Percentiles rank a stretch among this genome's conserved stretches.
These are phyloP conservation scores for Pterocles gutturalis DNA, from an alignment of 2,113 vertebrate species.

Conservation along the genomic window DNA sequence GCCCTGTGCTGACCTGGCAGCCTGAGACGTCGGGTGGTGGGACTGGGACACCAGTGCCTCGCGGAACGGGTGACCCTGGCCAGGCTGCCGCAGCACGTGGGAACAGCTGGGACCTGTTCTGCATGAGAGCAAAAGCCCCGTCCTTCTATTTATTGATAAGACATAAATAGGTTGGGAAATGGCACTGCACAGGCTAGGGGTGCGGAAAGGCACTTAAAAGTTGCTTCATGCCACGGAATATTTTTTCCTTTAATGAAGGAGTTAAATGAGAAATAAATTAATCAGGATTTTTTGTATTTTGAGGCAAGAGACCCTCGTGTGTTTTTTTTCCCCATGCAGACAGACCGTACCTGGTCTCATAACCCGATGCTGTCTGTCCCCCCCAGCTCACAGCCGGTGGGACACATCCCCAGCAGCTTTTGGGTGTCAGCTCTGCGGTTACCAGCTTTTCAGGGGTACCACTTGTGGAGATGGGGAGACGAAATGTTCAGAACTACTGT, in stretches of 20 bases:
- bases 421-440: rapidly evolving
- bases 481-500: not conserved
- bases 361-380: not conserved
- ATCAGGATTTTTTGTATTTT: not conserved
- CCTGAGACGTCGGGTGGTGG: not conserved
- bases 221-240: not conserved
- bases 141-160: not conserved
- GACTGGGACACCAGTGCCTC: rapidly evolving
- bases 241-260: not conserved
- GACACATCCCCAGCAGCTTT: not conserved
- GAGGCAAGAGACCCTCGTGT: not conserved
- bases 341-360: not conserved
- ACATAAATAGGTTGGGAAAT: not conserved
- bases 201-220: not conserved
- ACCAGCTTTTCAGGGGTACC: not conserved
- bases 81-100: rapidly evolving
- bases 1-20: not conserved
- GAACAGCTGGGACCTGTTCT: not conserved
- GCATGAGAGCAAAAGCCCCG: not conserved
- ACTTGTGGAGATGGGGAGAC: not conserved
- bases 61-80: not conserved
- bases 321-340: not conserved
- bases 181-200: not conserved
- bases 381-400: not conserved
- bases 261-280: not conserved